Percentiles rank a stretch among this genome's conserved stretches.
phyloP scores from a whole-genome alignment of 2,888 invertebrate species.

The Hoplodrina ambigua region DNA sequence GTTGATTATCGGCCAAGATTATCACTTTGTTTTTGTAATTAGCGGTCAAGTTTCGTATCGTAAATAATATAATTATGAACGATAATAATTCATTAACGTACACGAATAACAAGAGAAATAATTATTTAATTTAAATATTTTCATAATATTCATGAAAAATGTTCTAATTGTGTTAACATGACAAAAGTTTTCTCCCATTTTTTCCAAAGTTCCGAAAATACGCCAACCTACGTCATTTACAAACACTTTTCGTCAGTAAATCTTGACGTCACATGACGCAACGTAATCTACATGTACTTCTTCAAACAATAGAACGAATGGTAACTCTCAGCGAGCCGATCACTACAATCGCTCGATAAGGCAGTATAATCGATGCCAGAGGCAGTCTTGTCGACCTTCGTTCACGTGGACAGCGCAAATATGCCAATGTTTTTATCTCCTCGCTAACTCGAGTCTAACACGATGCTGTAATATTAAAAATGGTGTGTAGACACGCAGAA shows the following conservation, averaged over 20 bases:
- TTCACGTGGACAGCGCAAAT: constrained; percentile 60
- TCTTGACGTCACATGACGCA: constrained; percentile 53
- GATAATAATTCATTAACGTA: no score
- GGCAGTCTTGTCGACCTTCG: constrained; percentile 55
- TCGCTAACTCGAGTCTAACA: constrained; percentile 64
- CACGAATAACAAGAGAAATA: neutral
- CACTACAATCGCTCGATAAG: constrained; percentile 57
- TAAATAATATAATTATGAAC: neutral
- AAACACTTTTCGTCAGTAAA: constrained; percentile 17
- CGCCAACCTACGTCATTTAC: constrained; percentile 1
- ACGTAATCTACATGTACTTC: constrained; percentile 27
- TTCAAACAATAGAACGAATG: constrained; percentile 58
- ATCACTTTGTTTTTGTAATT: constrained; percentile 20
- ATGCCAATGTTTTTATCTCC: constrained; percentile 66
- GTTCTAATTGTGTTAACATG: neutral
- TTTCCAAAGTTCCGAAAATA: neutral
- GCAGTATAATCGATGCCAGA: constrained; percentile 54
- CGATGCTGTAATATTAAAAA: constrained; percentile 65
- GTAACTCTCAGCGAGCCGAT: constrained; percentile 51
- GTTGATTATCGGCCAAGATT: constrained; percentile 38
- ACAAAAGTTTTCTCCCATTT: neutral
- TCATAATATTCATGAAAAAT: neutral
- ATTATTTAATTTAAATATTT: no score
- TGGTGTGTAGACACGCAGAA: constrained; percentile 62
- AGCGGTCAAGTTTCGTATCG: neutral